Evolutionary conservation across 2,797 vertebrate genomes (phyloP).

Genomic region (Clarias pachynema): DNA sequence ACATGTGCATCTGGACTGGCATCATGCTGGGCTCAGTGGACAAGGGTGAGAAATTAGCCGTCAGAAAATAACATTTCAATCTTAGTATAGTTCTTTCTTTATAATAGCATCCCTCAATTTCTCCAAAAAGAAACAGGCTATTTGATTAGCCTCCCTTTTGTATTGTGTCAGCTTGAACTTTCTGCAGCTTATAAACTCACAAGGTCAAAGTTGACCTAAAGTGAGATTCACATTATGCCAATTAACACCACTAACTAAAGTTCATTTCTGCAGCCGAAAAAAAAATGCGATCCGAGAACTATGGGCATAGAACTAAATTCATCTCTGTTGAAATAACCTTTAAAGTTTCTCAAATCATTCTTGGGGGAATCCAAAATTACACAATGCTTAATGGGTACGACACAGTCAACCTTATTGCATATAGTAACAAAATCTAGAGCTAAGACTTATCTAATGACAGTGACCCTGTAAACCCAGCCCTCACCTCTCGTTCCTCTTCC

Average conservation of each 20-base stretch:
- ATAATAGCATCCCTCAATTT: neutral
- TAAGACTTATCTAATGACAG: neutral
- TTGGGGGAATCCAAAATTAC: neutral
- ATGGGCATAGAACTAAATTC: neutral
- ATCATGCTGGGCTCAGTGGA: neutral
- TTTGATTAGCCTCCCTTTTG: neutral
- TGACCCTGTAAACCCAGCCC: conserved; percentile 13
- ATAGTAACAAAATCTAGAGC: neutral
- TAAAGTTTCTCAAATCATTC: neutral
- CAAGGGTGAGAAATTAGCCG: neutral
- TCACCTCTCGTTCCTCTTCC: conserved; percentile 96
- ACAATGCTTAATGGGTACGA: neutral
- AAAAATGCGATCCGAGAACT: neutral
- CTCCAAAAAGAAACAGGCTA: neutral
- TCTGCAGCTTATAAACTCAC: neutral
- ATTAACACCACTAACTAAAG: conserved; percentile 10
- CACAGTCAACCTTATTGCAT: neutral
- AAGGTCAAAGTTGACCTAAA: conserved; percentile 14
- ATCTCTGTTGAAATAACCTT: neutral
- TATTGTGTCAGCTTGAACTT: conserved; percentile 5
- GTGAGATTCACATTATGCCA: neutral
- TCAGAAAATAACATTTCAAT: neutral
- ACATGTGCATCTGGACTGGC: conserved; percentile 16
- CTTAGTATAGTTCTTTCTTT: neutral
- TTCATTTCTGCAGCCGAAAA: neutral